These are phyloP conservation scores for Morone chrysops DNA, from an alignment of 2,113 vertebrate genomes.

Conservation along the genomic window DNA sequence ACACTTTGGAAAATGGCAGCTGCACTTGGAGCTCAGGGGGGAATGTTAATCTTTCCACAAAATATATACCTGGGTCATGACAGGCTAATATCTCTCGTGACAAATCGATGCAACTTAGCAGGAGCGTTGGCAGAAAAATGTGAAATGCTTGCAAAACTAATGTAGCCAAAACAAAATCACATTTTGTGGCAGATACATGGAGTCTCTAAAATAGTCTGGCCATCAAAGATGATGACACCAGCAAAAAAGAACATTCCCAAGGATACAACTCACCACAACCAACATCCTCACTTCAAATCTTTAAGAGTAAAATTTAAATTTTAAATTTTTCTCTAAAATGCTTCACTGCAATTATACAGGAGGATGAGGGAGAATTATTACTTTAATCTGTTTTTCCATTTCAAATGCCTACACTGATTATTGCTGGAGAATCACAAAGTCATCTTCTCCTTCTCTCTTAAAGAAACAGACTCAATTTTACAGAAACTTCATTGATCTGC, in stretches of 20 bases:
- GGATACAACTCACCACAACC: conserved; percentile 38
- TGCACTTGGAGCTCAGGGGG: conserved; percentile 38
- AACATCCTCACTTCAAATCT: conserved; percentile 20
- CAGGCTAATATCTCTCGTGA: conserved; percentile 71
- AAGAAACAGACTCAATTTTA: conserved; percentile 12
- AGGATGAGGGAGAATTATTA: conserved; percentile 36
- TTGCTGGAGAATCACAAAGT: conserved; percentile 30
- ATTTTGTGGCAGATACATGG: conserved; percentile 65
- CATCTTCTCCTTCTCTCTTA: conserved; percentile 1
- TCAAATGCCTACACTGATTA: conserved; percentile 34
- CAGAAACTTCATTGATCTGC: conserved; percentile 1
- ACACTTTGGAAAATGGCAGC: conserved; percentile 57
- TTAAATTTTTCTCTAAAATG: conserved; percentile 23
- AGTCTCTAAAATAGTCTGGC: conserved; percentile 51
- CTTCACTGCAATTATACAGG: conserved; percentile 28
- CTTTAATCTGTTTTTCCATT: conserved; percentile 41
- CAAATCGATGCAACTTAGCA: conserved; percentile 67
- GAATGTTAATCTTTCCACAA: conserved; percentile 72
- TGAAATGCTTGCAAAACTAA: conserved; percentile 74
- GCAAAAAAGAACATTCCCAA: conserved; percentile 45
- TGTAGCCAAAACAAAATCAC: conserved; percentile 71
- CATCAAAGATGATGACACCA: conserved; percentile 66
- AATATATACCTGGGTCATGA: conserved; percentile 59
- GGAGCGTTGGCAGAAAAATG: conserved; percentile 40
- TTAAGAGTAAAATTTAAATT: conserved; percentile 37